Percentiles rank a stretch among this genome's conserved stretches.
Conservation (phyloP, 1,140 invertebrate species). For the Leptonema lineaticorne region DNA sequence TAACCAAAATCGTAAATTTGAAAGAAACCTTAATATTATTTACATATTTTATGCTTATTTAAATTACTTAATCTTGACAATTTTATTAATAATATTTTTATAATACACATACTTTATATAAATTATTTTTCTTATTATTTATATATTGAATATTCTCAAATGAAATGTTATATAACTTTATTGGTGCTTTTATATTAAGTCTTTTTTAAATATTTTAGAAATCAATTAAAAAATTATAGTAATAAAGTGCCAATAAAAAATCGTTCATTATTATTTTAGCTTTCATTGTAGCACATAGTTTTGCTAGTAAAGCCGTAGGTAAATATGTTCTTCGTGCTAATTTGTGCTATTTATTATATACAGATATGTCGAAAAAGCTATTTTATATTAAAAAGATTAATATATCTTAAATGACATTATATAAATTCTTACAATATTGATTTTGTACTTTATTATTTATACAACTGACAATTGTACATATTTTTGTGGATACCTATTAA, state of each 20-base stretch:
- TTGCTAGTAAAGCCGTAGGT: constrained; percentile 24
- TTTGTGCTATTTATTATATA: constrained; percentile 1
- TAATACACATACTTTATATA: neutral
- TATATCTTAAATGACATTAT: no score
- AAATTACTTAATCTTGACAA: neutral
- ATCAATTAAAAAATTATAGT: neutral
- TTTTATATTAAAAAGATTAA: no score
- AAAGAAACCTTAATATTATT: no score
- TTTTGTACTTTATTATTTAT: no score
- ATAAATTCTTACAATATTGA: no score
- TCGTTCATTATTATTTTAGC: constrained; percentile 11
- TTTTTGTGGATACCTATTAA: no score
- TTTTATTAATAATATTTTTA: neutral
- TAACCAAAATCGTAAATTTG: no score
- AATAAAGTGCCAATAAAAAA: neutral
- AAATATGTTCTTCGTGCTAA: constrained; percentile 18
- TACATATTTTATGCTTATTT: no score
- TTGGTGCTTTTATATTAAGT: neutral
- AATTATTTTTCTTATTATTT: neutral
- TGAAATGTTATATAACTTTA: neutral
- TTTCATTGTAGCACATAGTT: constrained; percentile 28
- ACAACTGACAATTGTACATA: no score
- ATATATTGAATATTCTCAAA: neutral
- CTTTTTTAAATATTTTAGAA: neutral
- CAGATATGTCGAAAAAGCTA: no score